Percentiles rank a stretch among this genome's conserved stretches.
These are phyloP conservation scores for Lampris megalopsis DNA, from an alignment of 2,113 vertebrate genomes.

Conservation along the genomic window DNA sequence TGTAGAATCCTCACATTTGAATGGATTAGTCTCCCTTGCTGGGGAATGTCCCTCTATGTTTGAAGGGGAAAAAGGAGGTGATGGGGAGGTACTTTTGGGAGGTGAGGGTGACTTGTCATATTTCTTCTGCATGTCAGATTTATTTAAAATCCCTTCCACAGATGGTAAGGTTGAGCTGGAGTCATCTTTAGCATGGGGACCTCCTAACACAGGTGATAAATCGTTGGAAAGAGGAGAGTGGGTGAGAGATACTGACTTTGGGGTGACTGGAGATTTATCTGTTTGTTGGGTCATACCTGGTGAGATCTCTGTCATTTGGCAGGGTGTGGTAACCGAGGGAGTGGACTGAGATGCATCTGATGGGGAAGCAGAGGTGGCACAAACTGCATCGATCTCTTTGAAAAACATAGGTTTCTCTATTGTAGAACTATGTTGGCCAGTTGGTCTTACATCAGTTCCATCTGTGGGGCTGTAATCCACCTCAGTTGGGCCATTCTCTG, in stretches of 20 bases:
- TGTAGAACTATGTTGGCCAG: conserved; percentile 72
- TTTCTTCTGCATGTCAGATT: conserved; percentile 48
- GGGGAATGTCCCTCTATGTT: conserved; percentile 54
- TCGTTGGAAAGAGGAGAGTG: conserved; percentile 87
- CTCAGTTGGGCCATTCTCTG: conserved; percentile 96
- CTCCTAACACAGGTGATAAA: conserved; percentile 59
- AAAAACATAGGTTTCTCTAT: conserved; percentile 84
- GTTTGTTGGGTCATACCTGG: conserved; percentile 49
- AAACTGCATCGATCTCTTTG: conserved; percentile 86
- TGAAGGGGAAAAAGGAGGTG: conserved; percentile 39
- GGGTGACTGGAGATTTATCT: conserved; percentile 75
- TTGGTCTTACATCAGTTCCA: conserved; percentile 78
- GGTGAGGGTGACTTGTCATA: conserved; percentile 62
- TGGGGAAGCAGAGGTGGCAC: conserved; percentile 89
- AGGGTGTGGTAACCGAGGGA: conserved; percentile 92
- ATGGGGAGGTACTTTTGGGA: conserved; percentile 65
- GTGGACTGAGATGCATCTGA: conserved; percentile 93
- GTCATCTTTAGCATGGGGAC: conserved; percentile 48
- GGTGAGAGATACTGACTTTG: conserved; percentile 84
- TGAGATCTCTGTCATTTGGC: conserved; percentile 83
- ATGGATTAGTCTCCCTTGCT: conserved; percentile 72
- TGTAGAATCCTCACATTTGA: conserved; percentile 80
- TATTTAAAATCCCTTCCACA: conserved; percentile 32
- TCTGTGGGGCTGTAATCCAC: conserved; percentile 93
- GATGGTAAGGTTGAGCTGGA: conserved; percentile 50